Evolutionary conservation across 2,797 vertebrate genomes (phyloP).

Genomic region (Momotus momota): DNA sequence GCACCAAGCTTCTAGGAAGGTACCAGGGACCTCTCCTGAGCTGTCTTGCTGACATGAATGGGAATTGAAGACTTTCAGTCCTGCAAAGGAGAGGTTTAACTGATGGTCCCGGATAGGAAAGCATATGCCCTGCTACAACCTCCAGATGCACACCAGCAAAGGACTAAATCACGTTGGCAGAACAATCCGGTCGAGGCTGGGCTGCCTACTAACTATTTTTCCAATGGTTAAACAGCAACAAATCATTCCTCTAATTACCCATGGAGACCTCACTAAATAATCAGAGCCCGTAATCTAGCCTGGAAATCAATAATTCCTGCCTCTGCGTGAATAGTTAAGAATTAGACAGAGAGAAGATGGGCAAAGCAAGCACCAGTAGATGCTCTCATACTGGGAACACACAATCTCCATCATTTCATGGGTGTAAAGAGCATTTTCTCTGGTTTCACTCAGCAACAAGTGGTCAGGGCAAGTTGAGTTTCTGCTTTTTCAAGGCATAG

Average conservation of each 20-base stretch:
- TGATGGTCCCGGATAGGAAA: background rate
- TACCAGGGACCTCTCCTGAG: background rate
- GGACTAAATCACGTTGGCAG: background rate
- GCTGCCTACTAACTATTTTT: background rate
- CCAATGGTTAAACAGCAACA: background rate
- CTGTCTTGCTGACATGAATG: background rate
- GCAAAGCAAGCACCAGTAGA: background rate
- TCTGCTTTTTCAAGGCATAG: background rate
- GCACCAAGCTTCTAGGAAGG: background rate
- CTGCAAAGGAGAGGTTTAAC: background rate
- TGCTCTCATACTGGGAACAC: background rate
- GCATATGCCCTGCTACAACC: background rate
- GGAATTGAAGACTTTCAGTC: background rate
- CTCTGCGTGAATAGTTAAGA: background rate
- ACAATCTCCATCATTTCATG: background rate
- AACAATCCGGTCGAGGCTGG: background rate
- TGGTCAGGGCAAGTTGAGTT: background rate
- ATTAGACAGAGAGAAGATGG: background rate
- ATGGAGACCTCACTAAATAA: background rate
- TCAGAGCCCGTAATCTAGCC: background rate
- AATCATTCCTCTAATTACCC: background rate
- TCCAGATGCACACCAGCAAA: accelerated
- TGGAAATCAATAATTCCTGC: background rate
- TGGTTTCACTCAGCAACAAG: background rate
- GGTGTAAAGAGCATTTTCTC: background rate